Evolutionary conservation across 2,113 vertebrate species (phyloP), one percentile per base, ranked within the genome.

Genomic region (Narcine bancroftii): DNA sequence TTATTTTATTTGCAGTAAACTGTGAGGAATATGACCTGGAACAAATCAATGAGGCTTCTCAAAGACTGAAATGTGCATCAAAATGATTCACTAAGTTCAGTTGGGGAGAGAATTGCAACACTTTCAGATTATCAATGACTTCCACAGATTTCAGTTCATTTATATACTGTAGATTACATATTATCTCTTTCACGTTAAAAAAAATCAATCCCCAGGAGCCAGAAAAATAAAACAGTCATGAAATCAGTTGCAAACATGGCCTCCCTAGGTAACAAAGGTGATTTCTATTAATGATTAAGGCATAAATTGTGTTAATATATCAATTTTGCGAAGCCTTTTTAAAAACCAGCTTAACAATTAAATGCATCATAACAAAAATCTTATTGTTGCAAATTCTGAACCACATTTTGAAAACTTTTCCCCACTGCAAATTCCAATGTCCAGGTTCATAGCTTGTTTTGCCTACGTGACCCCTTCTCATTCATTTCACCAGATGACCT

Each of bases 231-330:
- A n/a, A 15, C 81, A 69, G 42, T 69, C 87, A 69, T 39, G 3
- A 91, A 45, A 66, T 69, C 87, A 91, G 60, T 36, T 69, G 63
- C 87, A 91, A 91, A 91, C 87, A 91, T 39, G 69, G 26, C 63
- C 45, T 69, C 24, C 36, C 21, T 39, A 24, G 21, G 36, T 65
- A 63, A 91, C 9, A 45, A 6, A 69, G 56, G 21, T 66, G 65
- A 24, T 42, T 42, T 9, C 60, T 60, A 26, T 42, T 36, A 65
- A 33, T n/a, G 29, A 85, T n/a, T 6, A n/a, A n/a, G 81, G 15
- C 53, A 85, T 3, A 81, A 47, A 50, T 26, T 29, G 77, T 3
- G 7, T 10, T 26, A 6, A n/a, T 21, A 26, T 2, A 26, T 10
- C n/a, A 56, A 79, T 9, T 24, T 79, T 24, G 7, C 50, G 26